Conservation (phyloP, 2,113 vertebrate genomes). For the Lipophrys pholis region DNA sequence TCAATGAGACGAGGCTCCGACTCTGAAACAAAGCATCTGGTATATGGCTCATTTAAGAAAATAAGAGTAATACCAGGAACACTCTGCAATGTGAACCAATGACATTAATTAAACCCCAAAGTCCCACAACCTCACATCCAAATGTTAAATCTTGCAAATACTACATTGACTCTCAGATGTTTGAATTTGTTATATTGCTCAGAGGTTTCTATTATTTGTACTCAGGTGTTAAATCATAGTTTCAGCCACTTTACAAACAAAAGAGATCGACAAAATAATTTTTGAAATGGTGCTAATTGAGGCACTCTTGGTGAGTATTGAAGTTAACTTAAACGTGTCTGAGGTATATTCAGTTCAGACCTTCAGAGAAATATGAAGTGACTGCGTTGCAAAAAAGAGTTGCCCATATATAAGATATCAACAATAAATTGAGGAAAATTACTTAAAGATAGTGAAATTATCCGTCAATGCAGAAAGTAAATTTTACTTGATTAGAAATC, state of each 20-base stretch:
- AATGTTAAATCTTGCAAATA: neutral
- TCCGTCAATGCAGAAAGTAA: no score
- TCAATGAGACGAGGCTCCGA: conserved; percentile 62
- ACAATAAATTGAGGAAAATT: no score
- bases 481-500: no score
- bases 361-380: neutral
- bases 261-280: no score
- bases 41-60: neutral
- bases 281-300: no score
- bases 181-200: neutral
- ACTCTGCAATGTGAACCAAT: neutral
- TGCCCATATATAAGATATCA: no score
- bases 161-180: neutral
- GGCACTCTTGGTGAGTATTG: no score
- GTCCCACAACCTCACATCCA: neutral
- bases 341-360: neutral
- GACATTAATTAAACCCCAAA: neutral
- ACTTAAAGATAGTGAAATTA: no score
- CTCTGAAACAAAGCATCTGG: conserved; percentile 64
- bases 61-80: neutral
- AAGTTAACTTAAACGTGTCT: no score
- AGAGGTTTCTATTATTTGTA: neutral
- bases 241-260: no score
- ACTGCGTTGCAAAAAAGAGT: no score
- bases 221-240: no score